Evolutionary conservation across 1,140 invertebrate species (phyloP).

Genomic region (Muscidifurax raptorellus): DNA sequence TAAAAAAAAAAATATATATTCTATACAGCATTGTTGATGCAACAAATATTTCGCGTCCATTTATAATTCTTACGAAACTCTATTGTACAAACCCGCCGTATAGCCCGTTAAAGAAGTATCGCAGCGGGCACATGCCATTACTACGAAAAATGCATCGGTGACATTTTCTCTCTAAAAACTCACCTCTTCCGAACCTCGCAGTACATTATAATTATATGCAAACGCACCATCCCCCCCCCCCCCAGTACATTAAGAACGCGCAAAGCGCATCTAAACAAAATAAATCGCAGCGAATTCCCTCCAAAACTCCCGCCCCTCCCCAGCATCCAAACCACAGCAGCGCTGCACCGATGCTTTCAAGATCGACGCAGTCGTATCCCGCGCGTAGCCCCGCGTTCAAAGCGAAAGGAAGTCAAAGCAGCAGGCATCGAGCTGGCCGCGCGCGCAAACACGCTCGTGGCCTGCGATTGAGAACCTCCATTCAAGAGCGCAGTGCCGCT

Average conservation of each 20-base stretch:
- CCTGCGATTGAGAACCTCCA: conserved; percentile 14
- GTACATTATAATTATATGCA: too few species aligned
- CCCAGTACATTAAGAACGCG: too few species aligned
- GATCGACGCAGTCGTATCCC: too few species aligned
- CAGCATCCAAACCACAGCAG: not conserved
- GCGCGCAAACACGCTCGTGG: conserved; percentile 15
- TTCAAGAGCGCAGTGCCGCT: not conserved
- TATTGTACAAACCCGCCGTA: too few species aligned
- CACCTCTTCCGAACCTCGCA: too few species aligned
- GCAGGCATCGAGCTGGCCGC: too few species aligned
- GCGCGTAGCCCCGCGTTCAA: not conserved
- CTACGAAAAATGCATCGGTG: not conserved
- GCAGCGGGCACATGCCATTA: too few species aligned
- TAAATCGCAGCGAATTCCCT: too few species aligned
- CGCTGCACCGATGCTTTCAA: too few species aligned
- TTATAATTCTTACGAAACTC: not conserved
- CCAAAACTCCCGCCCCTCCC: not conserved
- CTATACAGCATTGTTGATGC: not conserved
- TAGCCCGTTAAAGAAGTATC: not conserved
- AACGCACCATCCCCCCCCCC: too few species aligned
- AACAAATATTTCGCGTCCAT: not conserved
- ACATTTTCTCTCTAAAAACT: too few species aligned
- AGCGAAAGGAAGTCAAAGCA: not conserved
- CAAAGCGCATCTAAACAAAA: too few species aligned
- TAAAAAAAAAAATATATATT: not conserved